Conservation (phyloP, 2,888 invertebrate species). For the Hipparchia sbordonii region DNA sequence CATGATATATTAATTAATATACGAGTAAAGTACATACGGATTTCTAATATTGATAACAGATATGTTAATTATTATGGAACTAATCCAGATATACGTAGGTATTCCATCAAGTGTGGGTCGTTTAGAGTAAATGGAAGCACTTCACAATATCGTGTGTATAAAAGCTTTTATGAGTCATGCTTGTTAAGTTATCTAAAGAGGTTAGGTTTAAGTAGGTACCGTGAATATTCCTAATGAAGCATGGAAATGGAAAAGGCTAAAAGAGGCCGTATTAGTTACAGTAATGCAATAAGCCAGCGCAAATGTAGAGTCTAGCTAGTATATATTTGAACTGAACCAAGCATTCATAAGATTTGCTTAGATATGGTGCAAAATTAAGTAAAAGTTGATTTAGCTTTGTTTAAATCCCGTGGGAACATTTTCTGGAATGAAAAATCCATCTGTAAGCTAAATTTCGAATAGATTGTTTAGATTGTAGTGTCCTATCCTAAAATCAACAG, state of each 20-base stretch:
- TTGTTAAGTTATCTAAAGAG: neutral
- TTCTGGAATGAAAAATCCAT: no score
- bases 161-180: slow-evolving; percentile 5
- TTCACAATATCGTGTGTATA: slow-evolving; percentile 6
- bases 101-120: neutral
- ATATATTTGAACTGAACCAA: no score
- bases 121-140: slow-evolving; percentile 24
- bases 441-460: no score
- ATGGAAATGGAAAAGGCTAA: neutral
- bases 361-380: no score
- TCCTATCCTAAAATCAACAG: no score
- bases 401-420: no score
- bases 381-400: no score
- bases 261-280: no score
- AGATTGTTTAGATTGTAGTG: no score
- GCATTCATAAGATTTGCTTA: no score
- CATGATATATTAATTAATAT: slow-evolving; percentile 7
- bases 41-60: slow-evolving; percentile 6
- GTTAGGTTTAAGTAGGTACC: neutral
- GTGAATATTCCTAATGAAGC: neutral
- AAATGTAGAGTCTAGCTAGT: no score
- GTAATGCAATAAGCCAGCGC: no score
- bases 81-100: slow-evolving; percentile 8
- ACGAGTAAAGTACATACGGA: neutral
- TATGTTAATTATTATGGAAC: slow-evolving; percentile 8